These are phyloP conservation scores for Chiroxiphia lanceolata DNA, from an alignment of 2,797 vertebrate species.

Conservation along the genomic window DNA sequence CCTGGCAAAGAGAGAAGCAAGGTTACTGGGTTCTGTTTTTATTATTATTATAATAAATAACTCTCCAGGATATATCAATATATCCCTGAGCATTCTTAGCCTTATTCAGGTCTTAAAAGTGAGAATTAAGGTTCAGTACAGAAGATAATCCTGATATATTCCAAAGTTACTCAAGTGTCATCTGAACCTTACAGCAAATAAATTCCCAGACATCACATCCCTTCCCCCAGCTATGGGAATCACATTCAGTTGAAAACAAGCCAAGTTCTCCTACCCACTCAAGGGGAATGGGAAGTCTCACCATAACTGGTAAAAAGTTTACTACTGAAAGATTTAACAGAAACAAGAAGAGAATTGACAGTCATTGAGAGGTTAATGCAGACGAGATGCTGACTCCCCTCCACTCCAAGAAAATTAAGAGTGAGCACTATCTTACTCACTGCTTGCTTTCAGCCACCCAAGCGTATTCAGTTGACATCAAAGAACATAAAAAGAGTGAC, in stretches of 20 bases:
- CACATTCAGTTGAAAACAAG: constrained; percentile 24
- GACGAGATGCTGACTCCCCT: not conserved
- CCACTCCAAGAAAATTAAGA: not conserved
- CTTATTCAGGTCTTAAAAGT: not conserved
- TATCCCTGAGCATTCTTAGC: not conserved
- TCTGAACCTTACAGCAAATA: not conserved
- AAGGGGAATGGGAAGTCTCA: constrained; percentile 44
- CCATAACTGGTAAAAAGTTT: not conserved
- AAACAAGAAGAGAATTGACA: not conserved
- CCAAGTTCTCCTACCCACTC: constrained; percentile 45
- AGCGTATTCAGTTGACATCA: not conserved
- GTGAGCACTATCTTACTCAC: not conserved
- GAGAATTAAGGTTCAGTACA: not conserved
- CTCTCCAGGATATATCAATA: not conserved
- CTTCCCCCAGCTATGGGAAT: constrained; percentile 39
- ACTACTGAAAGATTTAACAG: not conserved
- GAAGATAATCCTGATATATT: not conserved
- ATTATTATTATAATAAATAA: not conserved
- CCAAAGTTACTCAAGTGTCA: not conserved
- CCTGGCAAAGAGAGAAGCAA: not conserved
- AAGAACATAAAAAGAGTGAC: not conserved
- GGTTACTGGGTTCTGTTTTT: not conserved
- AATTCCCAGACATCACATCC: not conserved
- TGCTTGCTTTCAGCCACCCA: not conserved
- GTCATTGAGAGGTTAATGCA: not conserved